Conservation (phyloP, 2,888 invertebrate species). For the Heliconius ethilla region DNA sequence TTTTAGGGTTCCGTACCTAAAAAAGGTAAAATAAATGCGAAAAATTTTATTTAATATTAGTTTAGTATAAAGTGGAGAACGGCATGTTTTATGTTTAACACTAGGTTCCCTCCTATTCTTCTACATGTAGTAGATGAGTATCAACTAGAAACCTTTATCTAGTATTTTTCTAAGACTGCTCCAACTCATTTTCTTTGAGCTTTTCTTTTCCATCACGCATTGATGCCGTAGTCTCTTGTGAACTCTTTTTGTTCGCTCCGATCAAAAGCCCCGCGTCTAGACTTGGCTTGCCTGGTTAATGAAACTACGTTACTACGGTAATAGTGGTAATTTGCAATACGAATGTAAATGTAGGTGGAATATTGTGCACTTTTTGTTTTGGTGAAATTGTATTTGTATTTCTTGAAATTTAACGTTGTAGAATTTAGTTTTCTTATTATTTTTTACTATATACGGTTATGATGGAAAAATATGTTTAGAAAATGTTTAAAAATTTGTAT, state of each 20-base stretch:
- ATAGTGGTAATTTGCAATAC: background rate
- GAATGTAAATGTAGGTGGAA: background rate
- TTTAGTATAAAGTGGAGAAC: background rate
- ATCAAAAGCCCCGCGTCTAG: conserved; percentile 23
- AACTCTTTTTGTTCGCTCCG: conserved; percentile 14
- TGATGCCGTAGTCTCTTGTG: background rate
- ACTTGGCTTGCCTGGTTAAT: background rate
- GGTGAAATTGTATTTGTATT: background rate
- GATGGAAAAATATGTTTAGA: no score
- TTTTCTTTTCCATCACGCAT: conserved; percentile 11
- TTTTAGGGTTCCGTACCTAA: no score
- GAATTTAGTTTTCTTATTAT: no score
- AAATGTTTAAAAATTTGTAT: no score
- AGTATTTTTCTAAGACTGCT: background rate
- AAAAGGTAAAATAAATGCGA: no score
- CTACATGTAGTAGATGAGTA: background rate
- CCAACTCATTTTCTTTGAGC: conserved; percentile 3
- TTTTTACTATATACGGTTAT: no score
- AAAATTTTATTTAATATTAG: no score
- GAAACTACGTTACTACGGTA: background rate
- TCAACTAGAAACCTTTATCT: background rate
- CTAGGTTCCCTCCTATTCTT: background rate
- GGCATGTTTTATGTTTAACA: background rate
- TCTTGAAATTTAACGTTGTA: no score
- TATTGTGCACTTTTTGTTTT: background rate